These are phyloP conservation scores for Dromius quadrimaculatus DNA, from an alignment of 2,888 invertebrate genomes.

Conservation along the genomic window DNA sequence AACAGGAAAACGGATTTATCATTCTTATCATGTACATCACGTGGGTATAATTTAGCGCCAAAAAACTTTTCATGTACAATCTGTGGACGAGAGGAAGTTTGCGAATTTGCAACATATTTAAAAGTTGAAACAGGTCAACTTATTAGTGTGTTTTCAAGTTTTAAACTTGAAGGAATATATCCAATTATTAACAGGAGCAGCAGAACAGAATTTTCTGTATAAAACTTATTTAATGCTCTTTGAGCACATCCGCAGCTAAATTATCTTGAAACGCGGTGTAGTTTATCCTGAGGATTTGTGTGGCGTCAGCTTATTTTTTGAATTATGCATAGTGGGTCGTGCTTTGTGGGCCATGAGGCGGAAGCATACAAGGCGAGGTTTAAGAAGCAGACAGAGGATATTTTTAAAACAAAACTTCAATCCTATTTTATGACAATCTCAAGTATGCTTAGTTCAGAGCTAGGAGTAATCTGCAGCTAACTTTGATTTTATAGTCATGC, in stretches of 20 bases:
- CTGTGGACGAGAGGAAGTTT: constrained; percentile 12
- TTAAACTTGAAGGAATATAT: constrained; percentile 1
- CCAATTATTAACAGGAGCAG: constrained; percentile 12
- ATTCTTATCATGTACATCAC: constrained; percentile 48
- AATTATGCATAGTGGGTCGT: constrained; percentile 51
- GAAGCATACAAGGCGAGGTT: constrained; percentile 18
- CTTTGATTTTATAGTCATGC: constrained; percentile 23
- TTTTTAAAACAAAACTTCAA: constrained; percentile 31
- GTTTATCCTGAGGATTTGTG: constrained; percentile 48
- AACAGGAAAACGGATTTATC: constrained; percentile 25
- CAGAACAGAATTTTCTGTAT: constrained; percentile 29
- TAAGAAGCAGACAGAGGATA: constrained; percentile 22
- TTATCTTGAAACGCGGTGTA: constrained; percentile 44
- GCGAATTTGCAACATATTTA: constrained; percentile 8
- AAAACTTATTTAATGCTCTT: constrained; percentile 52
- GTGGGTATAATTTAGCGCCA: constrained; percentile 46
- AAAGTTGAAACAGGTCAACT: constrained; percentile 16
- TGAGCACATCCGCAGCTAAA: constrained; percentile 51
- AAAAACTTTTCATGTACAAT: constrained; percentile 34
- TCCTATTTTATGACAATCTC: constrained; percentile 28
- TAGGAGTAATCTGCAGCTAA: constrained; percentile 8
- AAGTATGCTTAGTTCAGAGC: neutral
- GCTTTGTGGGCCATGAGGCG: constrained; percentile 7
- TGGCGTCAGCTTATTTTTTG: constrained; percentile 53
- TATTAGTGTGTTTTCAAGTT: constrained; percentile 20